These are phyloP conservation scores for Harpagus bidentatus DNA, from an alignment of 2,113 vertebrate species.

Conservation along the genomic window DNA sequence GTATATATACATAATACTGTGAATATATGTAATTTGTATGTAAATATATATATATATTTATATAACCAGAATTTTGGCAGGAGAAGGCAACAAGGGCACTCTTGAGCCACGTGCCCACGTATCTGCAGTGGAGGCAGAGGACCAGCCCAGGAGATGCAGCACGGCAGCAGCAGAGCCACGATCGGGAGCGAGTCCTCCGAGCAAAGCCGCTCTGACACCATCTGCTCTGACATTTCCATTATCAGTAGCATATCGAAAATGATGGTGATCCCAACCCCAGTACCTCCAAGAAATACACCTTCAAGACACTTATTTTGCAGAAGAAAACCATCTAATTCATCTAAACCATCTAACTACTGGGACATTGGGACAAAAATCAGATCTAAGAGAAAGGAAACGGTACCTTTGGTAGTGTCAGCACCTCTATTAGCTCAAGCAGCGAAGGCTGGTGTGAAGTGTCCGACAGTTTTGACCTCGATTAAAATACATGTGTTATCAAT, in stretches of 20 bases:
- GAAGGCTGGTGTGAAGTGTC: neutral
- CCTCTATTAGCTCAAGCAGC: neutral
- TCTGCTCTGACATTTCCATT: neutral
- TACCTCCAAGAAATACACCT: neutral
- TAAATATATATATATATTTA: no score
- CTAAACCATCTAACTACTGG: neutral
- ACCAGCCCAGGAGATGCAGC: neutral
- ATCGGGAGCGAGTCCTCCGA: neutral
- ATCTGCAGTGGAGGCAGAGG: neutral
- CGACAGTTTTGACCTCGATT: neutral
- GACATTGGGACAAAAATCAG: neutral
- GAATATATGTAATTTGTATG: neutral
- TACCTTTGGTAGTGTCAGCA: neutral
- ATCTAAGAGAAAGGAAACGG: neutral
- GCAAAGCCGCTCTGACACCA: fast-evolving
- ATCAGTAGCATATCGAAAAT: neutral
- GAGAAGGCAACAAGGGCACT: neutral
- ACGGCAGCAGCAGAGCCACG: neutral
- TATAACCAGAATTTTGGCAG: neutral
- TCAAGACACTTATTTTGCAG: neutral
- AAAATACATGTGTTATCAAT: neutral
- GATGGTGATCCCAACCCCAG: neutral
- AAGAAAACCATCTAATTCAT: neutral
- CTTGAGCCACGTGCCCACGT: neutral
- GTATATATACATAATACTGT: neutral